phyloP scores from a whole-genome alignment of 1,140 invertebrate species.

The Trichogramma pretiosum region DNA sequence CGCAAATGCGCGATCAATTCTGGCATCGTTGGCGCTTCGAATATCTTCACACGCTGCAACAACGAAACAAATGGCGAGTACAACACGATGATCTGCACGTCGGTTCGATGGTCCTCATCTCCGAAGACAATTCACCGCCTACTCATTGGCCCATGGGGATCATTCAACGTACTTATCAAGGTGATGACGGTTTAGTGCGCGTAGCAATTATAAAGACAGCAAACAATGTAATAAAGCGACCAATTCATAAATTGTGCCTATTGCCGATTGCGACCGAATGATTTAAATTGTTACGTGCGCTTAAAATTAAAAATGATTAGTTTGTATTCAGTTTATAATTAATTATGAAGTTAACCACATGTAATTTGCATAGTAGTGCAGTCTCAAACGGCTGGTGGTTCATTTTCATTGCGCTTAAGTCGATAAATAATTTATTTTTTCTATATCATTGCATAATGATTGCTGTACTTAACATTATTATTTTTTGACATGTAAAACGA shows the following conservation, averaged over 20 bases:
- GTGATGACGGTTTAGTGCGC: slow-evolving; percentile 23
- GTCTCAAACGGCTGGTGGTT: no score
- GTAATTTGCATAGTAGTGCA: no score
- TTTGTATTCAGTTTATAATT: no score
- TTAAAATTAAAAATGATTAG: no score
- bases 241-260: not conserved
- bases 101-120: slow-evolving; percentile 24
- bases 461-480: no score
- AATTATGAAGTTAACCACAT: no score
- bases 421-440: no score
- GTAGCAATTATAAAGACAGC: slow-evolving; percentile 16
- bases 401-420: no score
- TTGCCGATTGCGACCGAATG: not conserved
- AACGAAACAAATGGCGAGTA: slow-evolving; percentile 19
- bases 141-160: slow-evolving; percentile 24
- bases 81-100: slow-evolving; percentile 9
- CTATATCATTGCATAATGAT: no score
- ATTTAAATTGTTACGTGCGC: no score
- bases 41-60: not conserved
- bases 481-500: no score
- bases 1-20: not conserved
- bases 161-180: slow-evolving; percentile 22
- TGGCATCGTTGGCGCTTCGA: not conserved
- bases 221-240: slow-evolving; percentile 3
- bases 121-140: slow-evolving; percentile 21